These are phyloP conservation scores for Oreocharis arfaki DNA, from an alignment of 2,113 vertebrate genomes.

Conservation along the genomic window DNA sequence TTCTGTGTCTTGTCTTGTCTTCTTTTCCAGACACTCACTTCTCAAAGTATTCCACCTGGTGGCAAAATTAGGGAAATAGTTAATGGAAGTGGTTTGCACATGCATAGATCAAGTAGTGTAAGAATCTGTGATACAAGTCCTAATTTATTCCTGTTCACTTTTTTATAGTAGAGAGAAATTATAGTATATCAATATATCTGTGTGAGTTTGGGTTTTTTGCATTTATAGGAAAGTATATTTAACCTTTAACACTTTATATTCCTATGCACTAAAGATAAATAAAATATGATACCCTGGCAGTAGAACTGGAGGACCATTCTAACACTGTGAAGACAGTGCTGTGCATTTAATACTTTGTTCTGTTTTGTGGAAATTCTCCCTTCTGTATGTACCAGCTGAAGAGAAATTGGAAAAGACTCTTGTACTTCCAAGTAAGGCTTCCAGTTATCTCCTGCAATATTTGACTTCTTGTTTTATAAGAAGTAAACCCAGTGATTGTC, in stretches of 20 bases:
- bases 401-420: neutral
- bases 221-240: neutral
- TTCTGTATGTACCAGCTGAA: neutral
- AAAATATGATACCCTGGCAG: neutral
- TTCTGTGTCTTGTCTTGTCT: neutral
- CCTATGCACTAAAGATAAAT: neutral
- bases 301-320: neutral
- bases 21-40: neutral
- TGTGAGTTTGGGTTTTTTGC: neutral
- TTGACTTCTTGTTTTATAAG: neutral
- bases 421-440: neutral
- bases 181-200: neutral
- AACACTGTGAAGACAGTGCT: neutral
- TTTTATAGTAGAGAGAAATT: neutral
- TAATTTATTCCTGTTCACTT: neutral
- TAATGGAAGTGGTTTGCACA: neutral
- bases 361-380: neutral
- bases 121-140: neutral
- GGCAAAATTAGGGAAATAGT: conserved; percentile 17
- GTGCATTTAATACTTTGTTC: neutral
- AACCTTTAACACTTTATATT: neutral
- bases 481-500: neutral
- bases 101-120: neutral
- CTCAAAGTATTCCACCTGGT: conserved; percentile 40
- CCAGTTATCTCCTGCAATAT: neutral